A percentile compares a stretch with the other conserved stretches of the same genome.
Evolutionary conservation across 2,113 vertebrate species (phyloP).

Genomic region (Pelecanoides urinatrix): DNA sequence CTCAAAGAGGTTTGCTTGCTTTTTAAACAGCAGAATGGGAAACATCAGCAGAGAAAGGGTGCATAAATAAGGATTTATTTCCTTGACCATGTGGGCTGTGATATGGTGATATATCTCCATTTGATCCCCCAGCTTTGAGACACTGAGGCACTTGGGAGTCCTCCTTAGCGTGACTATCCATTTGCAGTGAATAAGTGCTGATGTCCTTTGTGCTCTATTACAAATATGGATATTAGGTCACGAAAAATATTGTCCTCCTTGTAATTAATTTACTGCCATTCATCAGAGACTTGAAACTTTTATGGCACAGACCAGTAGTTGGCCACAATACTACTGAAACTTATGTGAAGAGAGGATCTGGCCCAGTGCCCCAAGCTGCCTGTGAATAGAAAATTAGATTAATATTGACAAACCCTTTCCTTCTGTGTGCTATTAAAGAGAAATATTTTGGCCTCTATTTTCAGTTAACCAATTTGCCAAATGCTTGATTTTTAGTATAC

Average conservation of each 20-base stretch:
- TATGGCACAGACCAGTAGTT: background rate
- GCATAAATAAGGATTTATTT: background rate
- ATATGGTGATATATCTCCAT: background rate
- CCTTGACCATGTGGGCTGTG: background rate
- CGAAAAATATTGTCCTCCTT: background rate
- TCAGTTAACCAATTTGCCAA: background rate
- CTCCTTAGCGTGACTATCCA: background rate
- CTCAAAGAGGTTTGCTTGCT: background rate
- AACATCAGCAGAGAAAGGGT: background rate
- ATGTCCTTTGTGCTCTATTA: background rate
- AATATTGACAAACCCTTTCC: background rate
- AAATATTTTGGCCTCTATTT: background rate
- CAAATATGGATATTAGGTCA: background rate
- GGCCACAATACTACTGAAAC: background rate
- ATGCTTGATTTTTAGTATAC: background rate
- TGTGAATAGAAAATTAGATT: background rate
- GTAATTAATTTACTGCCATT: background rate
- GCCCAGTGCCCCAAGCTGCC: background rate
- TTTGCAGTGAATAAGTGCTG: background rate
- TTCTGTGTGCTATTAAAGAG: background rate
- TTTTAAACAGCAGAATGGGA: background rate
- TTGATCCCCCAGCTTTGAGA: background rate
- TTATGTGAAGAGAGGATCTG: background rate
- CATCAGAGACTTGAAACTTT: background rate
- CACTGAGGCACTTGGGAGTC: rapidly evolving